Evolutionary conservation across 2,113 vertebrate species (phyloP), one percentile per base, ranked within the genome.

Genomic region (Pionites leucogaster): DNA sequence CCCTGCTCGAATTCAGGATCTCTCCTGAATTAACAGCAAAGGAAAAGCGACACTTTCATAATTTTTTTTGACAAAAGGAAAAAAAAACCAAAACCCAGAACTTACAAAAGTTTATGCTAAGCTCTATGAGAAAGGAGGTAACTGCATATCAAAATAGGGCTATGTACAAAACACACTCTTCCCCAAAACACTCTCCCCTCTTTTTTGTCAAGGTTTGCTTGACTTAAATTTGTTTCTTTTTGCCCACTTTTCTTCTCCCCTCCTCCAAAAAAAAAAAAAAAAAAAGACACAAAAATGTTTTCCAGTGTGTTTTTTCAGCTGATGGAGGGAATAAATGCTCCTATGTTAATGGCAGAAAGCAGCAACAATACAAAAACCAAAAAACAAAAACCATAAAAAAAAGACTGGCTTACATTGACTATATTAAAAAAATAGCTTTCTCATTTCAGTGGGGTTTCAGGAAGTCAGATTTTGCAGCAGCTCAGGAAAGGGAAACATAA

Each of bases 31-130:
- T 98, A 99, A 97, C 98, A 7, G 97, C 97, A 94, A 97, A 98
- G 97, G 97, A 97, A 98, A 98, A 98, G 98, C 98, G 98, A 99
- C 98, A 99, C 98, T 98, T 98, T 98, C 97, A 98, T 99, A 98
- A 98, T 98, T 98, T 93, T 93, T 95, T 94, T 39, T 96, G 97
- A 98, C 98, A 98, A 98, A 98, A 98, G 98, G 83, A 72, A 52
- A 33, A 63, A 46, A 82, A 76, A 5, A 41, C 12, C 7, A 9
- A 31, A 27, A 23, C 12, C 3, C 52, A 77, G 75, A 98, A 95
- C 95, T 96, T 95, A 96, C 96, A 97, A 97, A 98, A 99, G 97
- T 98, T 98, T 91, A 97, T 95, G 96, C 94, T 97, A 88, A 96
- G 91, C 89, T 96, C 80, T 93, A 22, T 75, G 75, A 96, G 86